A percentile compares a stretch with the other conserved stretches of the same genome.
Evolutionary conservation across 1,140 invertebrate species (phyloP).

Genomic region (Drosophila orena): DNA sequence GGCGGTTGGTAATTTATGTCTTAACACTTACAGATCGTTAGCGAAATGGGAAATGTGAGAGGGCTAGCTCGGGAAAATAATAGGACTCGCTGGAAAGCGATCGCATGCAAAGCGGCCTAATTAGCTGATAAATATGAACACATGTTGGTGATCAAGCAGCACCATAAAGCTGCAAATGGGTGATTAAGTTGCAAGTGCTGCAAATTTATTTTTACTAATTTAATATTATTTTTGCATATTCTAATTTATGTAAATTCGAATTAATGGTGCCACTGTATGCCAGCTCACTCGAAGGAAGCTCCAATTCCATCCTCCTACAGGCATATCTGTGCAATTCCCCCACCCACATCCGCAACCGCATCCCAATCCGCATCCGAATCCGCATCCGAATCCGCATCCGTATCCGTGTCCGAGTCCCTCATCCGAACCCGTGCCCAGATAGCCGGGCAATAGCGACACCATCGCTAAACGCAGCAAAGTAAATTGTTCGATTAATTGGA

Average conservation of each 20-base stretch:
- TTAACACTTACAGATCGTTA: slow-evolving; percentile 61
- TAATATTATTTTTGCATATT: no score
- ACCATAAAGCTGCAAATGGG: no score
- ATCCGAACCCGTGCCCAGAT: slow-evolving; percentile 11
- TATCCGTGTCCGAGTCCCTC: slow-evolving; percentile 1
- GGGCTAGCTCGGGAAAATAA: slow-evolving; percentile 7
- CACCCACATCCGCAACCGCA: no score
- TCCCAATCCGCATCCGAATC: no score
- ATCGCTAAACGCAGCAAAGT: slow-evolving; percentile 82
- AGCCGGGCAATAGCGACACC: slow-evolving; percentile 57
- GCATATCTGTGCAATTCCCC: no score
- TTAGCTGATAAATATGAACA: slow-evolving; percentile 17
- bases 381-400: neutral
- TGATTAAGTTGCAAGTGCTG: no score
- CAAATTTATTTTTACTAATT: no score
- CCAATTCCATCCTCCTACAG: no score
- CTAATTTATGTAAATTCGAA: no score
- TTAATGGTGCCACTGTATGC: no score
- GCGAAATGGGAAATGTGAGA: slow-evolving; percentile 2
- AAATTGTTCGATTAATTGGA: slow-evolving; percentile 85
- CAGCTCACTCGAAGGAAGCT: no score
- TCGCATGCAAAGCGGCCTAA: neutral
- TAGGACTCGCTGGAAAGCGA: neutral
- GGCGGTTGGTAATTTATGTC: slow-evolving; percentile 66
- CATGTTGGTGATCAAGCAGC: neutral